Conservation (phyloP, 2,888 invertebrate species). For the Pollenia amentaria region DNA sequence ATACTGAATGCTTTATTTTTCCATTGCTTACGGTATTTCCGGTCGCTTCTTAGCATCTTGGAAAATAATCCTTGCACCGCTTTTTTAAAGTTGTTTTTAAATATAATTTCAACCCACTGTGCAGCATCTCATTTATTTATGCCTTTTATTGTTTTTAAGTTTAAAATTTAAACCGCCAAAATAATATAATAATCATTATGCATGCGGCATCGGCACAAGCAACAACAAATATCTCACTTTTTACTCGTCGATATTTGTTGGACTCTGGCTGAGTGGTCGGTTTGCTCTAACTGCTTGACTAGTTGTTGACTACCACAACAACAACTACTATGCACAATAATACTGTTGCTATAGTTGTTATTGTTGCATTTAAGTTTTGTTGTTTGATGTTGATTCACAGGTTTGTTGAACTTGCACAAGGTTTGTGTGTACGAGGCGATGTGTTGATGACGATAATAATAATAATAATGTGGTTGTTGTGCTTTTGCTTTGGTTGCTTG, state of each 20-base stretch:
- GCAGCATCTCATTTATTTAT: background rate
- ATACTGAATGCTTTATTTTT: too few species aligned
- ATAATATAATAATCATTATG: constrained; percentile 50
- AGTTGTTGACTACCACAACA: background rate
- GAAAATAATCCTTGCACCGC: too few species aligned
- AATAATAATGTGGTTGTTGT: constrained; percentile 17
- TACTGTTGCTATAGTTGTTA: constrained; percentile 13
- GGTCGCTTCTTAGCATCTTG: too few species aligned
- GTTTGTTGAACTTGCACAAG: constrained; percentile 81
- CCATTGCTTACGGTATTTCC: too few species aligned
- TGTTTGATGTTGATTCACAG: constrained; percentile 76
- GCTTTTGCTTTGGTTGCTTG: constrained; percentile 41
- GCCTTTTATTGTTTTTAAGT: constrained; percentile 40
- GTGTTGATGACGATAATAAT: constrained; percentile 2
- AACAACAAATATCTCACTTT: constrained; percentile 4
- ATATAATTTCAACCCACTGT: constrained; percentile 1
- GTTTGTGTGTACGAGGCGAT: constrained; percentile 67
- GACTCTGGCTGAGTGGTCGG: constrained; percentile 15
- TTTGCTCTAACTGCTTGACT: constrained; percentile 20
- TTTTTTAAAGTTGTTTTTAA: background rate
- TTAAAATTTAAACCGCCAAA: constrained; percentile 46
- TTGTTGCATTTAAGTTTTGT: background rate
- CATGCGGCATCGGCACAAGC: constrained; percentile 48
- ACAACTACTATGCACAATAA: background rate
- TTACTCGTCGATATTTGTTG: constrained; percentile 38